phyloP scores from a whole-genome alignment of 2,888 invertebrate genomes.

The Leptodirus hochenwartii region DNA sequence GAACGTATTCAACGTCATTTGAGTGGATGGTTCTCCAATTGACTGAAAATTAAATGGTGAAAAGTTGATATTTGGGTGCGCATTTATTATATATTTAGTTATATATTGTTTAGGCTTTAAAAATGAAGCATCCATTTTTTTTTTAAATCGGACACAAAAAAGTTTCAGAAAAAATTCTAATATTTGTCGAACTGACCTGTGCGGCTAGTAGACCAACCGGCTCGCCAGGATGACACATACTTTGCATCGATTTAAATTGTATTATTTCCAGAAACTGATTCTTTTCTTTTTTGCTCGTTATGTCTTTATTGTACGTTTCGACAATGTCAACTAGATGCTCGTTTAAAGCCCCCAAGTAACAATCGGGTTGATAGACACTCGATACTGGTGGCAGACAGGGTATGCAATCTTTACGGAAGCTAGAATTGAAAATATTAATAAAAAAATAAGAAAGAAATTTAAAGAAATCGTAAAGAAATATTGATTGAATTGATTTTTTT shows the following conservation, averaged over 20 bases:
- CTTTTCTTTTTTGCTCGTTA: constrained; percentile 22
- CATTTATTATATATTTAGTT: background rate
- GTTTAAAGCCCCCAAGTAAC: constrained; percentile 64
- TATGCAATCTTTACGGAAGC: constrained; percentile 17
- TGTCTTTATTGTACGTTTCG: constrained; percentile 30
- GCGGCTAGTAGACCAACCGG: constrained; percentile 93
- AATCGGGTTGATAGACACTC: constrained; percentile 50
- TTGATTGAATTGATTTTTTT: background rate
- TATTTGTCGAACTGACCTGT: constrained; percentile 31
- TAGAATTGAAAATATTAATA: constrained; percentile 10
- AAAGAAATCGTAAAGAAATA: no score
- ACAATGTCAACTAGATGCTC: constrained; percentile 61
- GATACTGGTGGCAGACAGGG: constrained; percentile 59
- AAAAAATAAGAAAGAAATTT: no score
- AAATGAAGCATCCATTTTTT: no score
- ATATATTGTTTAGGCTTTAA: constrained; percentile 2
- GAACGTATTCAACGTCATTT: constrained; percentile 99
- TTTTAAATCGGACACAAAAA: no score
- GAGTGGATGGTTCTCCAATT: constrained; percentile 97
- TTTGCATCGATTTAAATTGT: constrained; percentile 55
- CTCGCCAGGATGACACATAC: constrained; percentile 80
- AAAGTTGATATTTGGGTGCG: background rate
- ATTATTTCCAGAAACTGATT: constrained; percentile 45
- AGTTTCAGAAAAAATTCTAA: constrained; percentile 3
- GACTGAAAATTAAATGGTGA: constrained; percentile 32